These are phyloP conservation scores for Leuciscus waleckii DNA, from an alignment of 2,797 vertebrate genomes.

Conservation along the genomic window DNA sequence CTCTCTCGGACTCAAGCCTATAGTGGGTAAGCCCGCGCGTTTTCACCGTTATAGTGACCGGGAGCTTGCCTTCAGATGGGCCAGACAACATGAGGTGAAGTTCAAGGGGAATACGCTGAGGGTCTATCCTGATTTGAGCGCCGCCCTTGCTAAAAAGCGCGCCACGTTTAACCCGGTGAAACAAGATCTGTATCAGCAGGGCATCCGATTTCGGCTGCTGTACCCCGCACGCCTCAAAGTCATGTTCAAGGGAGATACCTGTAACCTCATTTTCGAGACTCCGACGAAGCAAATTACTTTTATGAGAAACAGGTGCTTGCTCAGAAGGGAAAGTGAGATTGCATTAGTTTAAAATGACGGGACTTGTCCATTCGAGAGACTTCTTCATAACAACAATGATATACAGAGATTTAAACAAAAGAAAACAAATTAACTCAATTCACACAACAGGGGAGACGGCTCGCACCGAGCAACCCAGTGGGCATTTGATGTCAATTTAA, in stretches of 20 bases:
- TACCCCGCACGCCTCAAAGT: constrained; percentile 24
- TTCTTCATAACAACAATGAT: neutral
- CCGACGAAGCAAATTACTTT: neutral
- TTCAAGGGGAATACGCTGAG: neutral
- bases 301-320: too few species aligned
- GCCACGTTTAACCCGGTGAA: neutral
- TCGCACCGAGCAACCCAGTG: too few species aligned
- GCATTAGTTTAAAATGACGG: neutral
- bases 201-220: neutral
- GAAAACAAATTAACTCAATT: too few species aligned
- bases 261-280: neutral
- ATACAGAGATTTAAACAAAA: too few species aligned
- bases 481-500: too few species aligned
- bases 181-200: neutral
- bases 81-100: too few species aligned
- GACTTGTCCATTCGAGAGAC: neutral
- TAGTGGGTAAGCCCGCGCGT: too few species aligned
- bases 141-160: neutral
- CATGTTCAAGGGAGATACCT: neutral
- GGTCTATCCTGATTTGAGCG: neutral
- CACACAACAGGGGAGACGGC: too few species aligned
- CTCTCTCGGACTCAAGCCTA: too few species aligned
- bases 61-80: too few species aligned
- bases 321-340: too few species aligned
- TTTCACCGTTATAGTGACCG: too few species aligned